Conservation (phyloP, 2,888 invertebrate species). For the Palloptera scutellata region DNA sequence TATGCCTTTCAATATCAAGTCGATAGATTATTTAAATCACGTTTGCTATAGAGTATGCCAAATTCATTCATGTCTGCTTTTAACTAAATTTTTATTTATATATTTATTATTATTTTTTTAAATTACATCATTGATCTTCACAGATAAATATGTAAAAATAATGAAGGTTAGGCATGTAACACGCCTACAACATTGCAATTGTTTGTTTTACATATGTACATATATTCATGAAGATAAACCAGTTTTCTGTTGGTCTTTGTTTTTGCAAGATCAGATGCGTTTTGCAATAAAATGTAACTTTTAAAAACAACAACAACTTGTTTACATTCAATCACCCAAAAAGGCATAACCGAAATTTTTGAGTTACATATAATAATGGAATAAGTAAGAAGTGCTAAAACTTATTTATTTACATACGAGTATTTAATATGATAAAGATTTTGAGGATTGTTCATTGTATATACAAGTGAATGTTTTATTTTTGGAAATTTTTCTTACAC, state of each 20-base stretch:
- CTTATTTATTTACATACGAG: not conserved
- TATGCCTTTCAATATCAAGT: too few relatives aligned
- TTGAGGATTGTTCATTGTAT: not conserved
- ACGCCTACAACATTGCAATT: constrained; percentile 12
- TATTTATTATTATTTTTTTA: too few relatives aligned
- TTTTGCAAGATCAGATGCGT: not conserved
- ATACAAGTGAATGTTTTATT: constrained; percentile 11
- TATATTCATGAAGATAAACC: not conserved
- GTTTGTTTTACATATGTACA: not conserved
- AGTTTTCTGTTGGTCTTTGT: not conserved
- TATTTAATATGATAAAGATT: not conserved
- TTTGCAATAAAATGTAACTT: not conserved
- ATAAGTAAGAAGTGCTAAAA: constrained; percentile 3
- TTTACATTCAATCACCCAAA: constrained; percentile 28
- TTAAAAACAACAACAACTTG: constrained; percentile 14
- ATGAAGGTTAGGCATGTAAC: constrained; percentile 14
- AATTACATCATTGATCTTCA: constrained; percentile 1
- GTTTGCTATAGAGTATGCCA: too few relatives aligned
- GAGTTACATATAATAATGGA: not conserved
- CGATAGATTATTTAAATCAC: too few relatives aligned
- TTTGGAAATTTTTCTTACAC: too few relatives aligned
- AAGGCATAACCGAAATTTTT: constrained; percentile 14
- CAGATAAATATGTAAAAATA: not conserved
- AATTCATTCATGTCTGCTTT: too few relatives aligned
- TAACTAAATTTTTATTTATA: too few relatives aligned